Conservation (phyloP, 2,797 vertebrate species). For the Urophycis tenuis region DNA sequence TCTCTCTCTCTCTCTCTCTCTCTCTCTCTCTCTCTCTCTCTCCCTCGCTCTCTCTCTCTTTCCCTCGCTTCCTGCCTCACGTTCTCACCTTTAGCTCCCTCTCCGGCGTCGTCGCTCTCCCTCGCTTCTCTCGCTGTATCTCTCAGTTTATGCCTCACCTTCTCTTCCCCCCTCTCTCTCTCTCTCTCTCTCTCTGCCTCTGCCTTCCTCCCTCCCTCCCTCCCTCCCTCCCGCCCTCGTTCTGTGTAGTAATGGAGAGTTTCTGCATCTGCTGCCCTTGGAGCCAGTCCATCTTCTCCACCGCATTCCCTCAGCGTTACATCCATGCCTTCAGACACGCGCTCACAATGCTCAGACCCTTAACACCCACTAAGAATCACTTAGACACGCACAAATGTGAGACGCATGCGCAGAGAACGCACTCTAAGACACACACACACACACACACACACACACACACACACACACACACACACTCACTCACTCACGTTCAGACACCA, state of each 20-base stretch:
- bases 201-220: neutral
- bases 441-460: too few species aligned
- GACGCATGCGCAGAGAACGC: neutral
- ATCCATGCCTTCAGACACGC: constrained; percentile 7
- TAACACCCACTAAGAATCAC: neutral
- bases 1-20: neutral
- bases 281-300: constrained; percentile 19
- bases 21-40: neutral
- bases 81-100: neutral
- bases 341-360: neutral
- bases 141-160: neutral
- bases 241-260: too few species aligned
- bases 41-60: constrained; percentile 13
- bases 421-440: neutral
- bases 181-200: constrained; percentile 1
- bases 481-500: neutral
- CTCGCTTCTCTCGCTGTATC: constrained; percentile 4
- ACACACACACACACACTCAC: neutral
- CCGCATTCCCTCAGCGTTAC: neutral
- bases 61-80: neutral
- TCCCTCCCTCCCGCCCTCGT: neutral
- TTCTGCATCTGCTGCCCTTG: constrained; percentile 20
- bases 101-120: constrained; percentile 17
- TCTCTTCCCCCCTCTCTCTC: neutral
- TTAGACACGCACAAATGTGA: too few species aligned